These are phyloP conservation scores for Phasianus colchicus DNA, from an alignment of 2,113 vertebrate genomes.

Conservation along the genomic window DNA sequence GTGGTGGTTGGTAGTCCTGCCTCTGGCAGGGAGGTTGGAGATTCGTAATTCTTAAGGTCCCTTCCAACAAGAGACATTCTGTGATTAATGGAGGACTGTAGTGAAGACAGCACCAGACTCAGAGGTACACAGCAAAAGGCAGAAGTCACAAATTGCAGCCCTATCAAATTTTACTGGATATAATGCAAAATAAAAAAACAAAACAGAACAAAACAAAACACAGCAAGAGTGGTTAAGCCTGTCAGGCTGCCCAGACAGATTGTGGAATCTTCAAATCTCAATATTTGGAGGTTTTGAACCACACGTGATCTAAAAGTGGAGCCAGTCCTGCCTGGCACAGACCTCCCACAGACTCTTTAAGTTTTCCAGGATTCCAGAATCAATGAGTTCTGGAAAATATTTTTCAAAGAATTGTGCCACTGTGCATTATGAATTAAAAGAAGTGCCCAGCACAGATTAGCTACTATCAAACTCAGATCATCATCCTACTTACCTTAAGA, in stretches of 20 bases:
- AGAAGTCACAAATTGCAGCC: neutral
- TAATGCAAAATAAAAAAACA: neutral
- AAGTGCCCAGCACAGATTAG: neutral
- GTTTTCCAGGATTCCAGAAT: neutral
- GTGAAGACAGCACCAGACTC: neutral
- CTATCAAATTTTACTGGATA: neutral
- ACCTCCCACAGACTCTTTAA: neutral
- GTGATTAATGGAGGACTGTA: neutral
- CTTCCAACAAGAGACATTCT: too few relatives aligned
- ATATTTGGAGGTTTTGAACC: neutral
- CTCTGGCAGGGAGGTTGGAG: too few relatives aligned
- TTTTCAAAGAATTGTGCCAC: neutral
- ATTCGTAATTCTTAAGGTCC: too few relatives aligned
- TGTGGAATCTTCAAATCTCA: neutral
- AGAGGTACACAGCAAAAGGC: neutral
- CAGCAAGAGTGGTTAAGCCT: neutral
- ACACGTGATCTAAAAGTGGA: neutral
- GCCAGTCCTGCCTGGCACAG: neutral
- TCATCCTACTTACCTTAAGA: neutral
- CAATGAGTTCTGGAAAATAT: neutral
- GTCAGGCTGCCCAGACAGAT: accelerated
- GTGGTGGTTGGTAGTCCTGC: too few relatives aligned
- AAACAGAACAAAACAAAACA: neutral
- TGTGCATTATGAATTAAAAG: neutral
- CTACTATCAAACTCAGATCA: neutral